Evolutionary conservation across 2,888 invertebrate genomes (phyloP), one percentile per base, ranked within the genome.

Genomic region (Teleogryllus oceanicus): DNA sequence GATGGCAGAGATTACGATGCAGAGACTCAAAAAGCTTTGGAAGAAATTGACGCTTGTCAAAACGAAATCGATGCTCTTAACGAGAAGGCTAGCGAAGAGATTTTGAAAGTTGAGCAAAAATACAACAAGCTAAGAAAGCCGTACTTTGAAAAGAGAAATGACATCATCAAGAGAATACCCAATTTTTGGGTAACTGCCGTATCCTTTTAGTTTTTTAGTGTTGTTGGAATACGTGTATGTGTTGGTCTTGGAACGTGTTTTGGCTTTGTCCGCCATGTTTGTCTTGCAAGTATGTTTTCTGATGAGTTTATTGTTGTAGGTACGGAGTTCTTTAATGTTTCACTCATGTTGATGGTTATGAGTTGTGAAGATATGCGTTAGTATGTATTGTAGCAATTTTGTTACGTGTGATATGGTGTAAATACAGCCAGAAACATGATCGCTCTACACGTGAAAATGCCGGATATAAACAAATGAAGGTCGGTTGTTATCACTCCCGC

Each of bases 81-180:
- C 87, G 94, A 94, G 85, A 93, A 94, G 86, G 94, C 94, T 76
- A 93, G 93, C 86, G 94, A 94, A 85, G 95, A 96, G 87, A 94
- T 95, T 83, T 88, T 95, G 37, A 92, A 92, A 87, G 92, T 94
- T 74, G 95, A 95, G 88, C 94, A 94, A 86, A 94, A 94, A 86
- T 95, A 93, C 88, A 95, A 94, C 87, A 92, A 92, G 87, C 87
- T 94, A 81, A 89, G 94, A 80, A 92, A 93, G 86, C 95, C 95
- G 2, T 92, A 90, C 86, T 94, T 92, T 85, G 93, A 93, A 83
- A 93, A 93, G 85, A 89, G 95, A 78, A 93, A 92, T 85, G 91
- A 92, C 84, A 90, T 94, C 83, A 94, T 95, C 83, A 91, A 92
- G 85, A 91, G 92, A 85, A 94, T 95, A 85, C 92, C 93, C 24